A percentile compares a stretch with the other conserved stretches of the same genome.
Evolutionary conservation across 1,140 invertebrate genomes (phyloP).

Genomic region (Nomia melanderi): DNA sequence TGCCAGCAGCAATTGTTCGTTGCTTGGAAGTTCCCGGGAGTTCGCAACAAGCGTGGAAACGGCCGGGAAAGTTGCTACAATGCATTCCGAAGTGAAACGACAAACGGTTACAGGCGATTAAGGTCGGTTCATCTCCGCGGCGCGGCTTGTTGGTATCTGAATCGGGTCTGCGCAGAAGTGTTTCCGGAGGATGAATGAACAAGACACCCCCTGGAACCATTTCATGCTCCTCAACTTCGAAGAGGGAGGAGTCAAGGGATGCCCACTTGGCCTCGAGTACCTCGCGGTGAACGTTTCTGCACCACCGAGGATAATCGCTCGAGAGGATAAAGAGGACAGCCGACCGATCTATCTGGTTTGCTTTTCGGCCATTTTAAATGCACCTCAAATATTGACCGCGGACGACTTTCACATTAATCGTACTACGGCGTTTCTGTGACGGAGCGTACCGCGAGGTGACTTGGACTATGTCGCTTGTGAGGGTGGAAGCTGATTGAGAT

Average conservation of each 20-base stretch:
- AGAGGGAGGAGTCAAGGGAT: conserved; percentile 70
- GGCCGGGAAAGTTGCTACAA: conserved; percentile 28
- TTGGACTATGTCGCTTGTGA: too few species aligned
- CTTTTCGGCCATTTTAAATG: conserved; percentile 8
- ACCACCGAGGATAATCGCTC: conserved; percentile 51
- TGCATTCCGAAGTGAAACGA: conserved; percentile 36
- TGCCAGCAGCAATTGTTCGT: conserved; percentile 15
- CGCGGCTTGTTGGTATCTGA: conserved; percentile 62
- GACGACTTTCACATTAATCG: not conserved
- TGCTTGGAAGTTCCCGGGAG: conserved; percentile 26
- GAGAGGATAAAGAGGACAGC: conserved; percentile 51
- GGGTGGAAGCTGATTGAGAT: too few species aligned
- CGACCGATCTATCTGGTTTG: conserved; percentile 26
- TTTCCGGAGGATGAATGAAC: conserved; percentile 77
- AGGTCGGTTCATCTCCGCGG: conserved; percentile 40
- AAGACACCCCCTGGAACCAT: conserved; percentile 56
- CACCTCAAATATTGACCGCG: not conserved
- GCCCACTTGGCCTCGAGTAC: conserved; percentile 72
- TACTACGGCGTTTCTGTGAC: too few species aligned
- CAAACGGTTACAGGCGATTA: conserved; percentile 55
- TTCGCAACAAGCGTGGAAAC: conserved; percentile 45
- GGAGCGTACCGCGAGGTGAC: too few species aligned
- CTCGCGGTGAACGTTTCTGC: conserved; percentile 62
- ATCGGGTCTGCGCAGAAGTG: conserved; percentile 72
- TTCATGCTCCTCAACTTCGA: conserved; percentile 59